phyloP scores from a whole-genome alignment of 2,888 invertebrate genomes.

The Drosophila rubida region DNA sequence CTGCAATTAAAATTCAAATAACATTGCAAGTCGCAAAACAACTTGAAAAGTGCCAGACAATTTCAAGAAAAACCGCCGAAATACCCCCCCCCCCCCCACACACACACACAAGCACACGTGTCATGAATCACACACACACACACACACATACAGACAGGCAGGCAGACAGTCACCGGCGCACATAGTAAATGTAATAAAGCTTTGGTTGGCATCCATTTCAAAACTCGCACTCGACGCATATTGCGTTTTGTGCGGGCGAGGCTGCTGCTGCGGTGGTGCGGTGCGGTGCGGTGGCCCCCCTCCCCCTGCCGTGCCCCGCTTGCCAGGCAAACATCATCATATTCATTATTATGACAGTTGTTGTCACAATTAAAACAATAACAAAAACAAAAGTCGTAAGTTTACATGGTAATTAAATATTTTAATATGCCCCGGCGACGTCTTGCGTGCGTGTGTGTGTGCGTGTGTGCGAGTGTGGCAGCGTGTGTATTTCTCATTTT shows the following conservation, averaged over 20 bases:
- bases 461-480: conserved; percentile 1
- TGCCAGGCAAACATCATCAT: conserved; percentile 72
- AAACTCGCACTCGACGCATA: conserved; percentile 53
- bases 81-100: conserved; percentile 35
- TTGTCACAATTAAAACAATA: conserved; percentile 81
- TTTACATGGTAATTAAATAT: conserved; percentile 83
- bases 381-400: conserved; percentile 80
- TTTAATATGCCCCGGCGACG: conserved; percentile 75
- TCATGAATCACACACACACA: conserved; percentile 55
- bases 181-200: conserved; percentile 73
- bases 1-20: conserved; percentile 82
- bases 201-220: conserved; percentile 65
- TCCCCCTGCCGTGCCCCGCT: too few relatives aligned
- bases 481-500: conserved; percentile 49
- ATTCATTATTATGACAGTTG: conserved; percentile 81
- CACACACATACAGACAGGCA: conserved; percentile 8
- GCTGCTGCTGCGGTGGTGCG: conserved; percentile 17
- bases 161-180: conserved; percentile 4
- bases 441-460: conserved; percentile 1
- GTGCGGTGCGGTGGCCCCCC: conserved; percentile 15
- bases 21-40: conserved; percentile 61
- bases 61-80: conserved; percentile 72
- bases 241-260: conserved; percentile 35
- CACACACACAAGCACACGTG: conserved; percentile 29
- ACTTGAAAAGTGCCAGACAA: conserved; percentile 67